phyloP scores from a whole-genome alignment of 2,888 invertebrate genomes.

The Ctena decussata region DNA sequence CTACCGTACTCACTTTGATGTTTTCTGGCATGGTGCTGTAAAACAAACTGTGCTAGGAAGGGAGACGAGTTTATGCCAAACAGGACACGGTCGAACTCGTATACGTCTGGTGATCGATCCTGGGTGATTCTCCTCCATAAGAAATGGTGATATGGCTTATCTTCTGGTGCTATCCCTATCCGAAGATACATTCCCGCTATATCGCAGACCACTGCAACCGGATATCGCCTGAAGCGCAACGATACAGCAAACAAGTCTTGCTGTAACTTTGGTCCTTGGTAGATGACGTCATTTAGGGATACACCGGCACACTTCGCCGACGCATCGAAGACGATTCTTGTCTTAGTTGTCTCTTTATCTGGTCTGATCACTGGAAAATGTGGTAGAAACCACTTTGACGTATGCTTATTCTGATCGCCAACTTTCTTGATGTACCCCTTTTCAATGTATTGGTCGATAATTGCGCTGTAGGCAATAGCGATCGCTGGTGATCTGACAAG shows the following conservation, averaged over 20 bases:
- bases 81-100: not conserved
- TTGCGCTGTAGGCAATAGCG: no score
- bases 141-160: not conserved
- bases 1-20: not conserved
- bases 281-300: not conserved
- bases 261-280: not conserved
- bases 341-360: not conserved
- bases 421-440: no score
- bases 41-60: no score
- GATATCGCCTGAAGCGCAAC: not conserved
- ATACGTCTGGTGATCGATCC: not conserved
- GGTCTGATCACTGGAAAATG: constrained; percentile 31
- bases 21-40: no score
- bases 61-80: not conserved
- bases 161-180: no score
- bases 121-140: not conserved
- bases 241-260: not conserved
- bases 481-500: no score
- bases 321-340: no score
- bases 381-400: constrained; percentile 25
- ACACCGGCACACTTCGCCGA: no score
- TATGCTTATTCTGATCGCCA: no score
- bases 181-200: no score
- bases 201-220: not conserved
- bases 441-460: no score